Evolutionary conservation across 2,113 vertebrate genomes (phyloP), one percentile per base, ranked within the genome.

Genomic region (Cephalopholis sonnerati): DNA sequence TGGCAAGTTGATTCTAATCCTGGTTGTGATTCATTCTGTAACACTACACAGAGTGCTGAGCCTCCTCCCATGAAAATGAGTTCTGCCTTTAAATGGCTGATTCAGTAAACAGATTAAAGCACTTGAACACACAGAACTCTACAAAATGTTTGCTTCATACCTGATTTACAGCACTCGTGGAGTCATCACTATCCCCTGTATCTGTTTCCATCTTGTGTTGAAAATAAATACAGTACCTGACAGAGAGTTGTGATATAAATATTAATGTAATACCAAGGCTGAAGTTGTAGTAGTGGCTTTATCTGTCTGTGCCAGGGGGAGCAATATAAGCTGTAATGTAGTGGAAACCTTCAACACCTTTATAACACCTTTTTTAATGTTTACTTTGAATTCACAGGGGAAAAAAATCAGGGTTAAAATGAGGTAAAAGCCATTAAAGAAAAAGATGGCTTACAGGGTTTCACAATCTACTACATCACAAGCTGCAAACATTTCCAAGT

Each of bases 51-150:
- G 29, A 67, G 51, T 2, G 20, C 16, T 77, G 58, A 61, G 18
- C 18, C 25, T 29, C 50, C 54, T 9, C 16, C 63, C 16, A 17
- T 44, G 16, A 41, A 48, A 82, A 63, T 74, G 25, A 50, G 27
- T 6, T 29, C 39, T 32, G 54, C 10, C 39, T 82, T 71, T 27
- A 83, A 75, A 62, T 57, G 53, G 25, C n/a, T 73, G 55, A 79
- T 73, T 75, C 64, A 78, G 46, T 59, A 71, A 87, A 82, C 69
- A 53, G 46, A 86, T 82, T 82, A 77, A 84, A 82, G 25, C 54
- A 48, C 79, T 81, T 85, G 50, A 86, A 67, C 22, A 75, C 44
- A 63, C 18, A 68, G 5, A 51, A 17, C 32, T 29, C 24, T 53
- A 44, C 6, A 24, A 58, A 32, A 74, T 22, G 27, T 73, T 79